Evolutionary conservation across 2,888 invertebrate species (phyloP).

Genomic region (Lycophotia porphyrea): DNA sequence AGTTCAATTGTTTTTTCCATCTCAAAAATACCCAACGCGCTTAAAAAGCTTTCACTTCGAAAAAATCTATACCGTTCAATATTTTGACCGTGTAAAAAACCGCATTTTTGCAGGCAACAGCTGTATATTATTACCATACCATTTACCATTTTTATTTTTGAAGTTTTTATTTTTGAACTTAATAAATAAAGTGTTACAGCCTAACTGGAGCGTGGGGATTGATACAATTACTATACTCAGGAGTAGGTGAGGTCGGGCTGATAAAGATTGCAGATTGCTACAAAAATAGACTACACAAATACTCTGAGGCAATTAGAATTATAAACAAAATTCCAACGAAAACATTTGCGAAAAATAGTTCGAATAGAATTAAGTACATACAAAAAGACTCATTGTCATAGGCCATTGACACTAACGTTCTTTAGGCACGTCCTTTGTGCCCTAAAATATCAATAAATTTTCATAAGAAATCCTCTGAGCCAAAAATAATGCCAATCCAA

Average conservation of each 20-base stretch:
- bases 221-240: background rate
- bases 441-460: constrained; percentile 19
- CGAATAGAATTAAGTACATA: background rate
- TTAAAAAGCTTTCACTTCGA: no score
- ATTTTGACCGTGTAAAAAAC: no score
- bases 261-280: background rate
- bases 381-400: background rate
- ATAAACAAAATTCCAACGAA: background rate
- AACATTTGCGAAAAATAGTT: background rate
- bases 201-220: background rate
- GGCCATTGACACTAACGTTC: background rate
- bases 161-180: background rate
- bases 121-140: no score
- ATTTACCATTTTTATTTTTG: no score
- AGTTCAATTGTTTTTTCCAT: no score
- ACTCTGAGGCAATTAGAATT: background rate
- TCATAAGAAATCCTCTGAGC: constrained; percentile 1
- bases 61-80: no score
- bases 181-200: background rate
- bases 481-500: background rate
- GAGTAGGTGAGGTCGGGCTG: no score
- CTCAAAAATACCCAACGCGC: no score
- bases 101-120: no score
- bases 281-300: background rate
- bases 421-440: background rate